Conservation (phyloP, 2,113 vertebrate species). For the Myrmecobius fasciatus region DNA sequence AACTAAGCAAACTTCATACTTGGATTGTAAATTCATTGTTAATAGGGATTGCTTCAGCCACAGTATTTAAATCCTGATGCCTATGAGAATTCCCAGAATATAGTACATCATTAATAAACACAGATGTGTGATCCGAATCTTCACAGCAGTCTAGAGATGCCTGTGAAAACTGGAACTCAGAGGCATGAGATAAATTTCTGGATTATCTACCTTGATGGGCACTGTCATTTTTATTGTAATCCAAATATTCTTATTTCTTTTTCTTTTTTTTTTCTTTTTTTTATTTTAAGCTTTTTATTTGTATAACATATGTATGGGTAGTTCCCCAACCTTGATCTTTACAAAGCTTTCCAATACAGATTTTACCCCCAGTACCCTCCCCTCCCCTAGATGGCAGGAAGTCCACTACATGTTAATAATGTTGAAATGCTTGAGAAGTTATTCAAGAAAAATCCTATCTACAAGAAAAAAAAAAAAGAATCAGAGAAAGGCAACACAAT, state of each 20-base stretch:
- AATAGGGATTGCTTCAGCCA: background rate
- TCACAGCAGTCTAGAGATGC: background rate
- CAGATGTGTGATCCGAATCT: background rate
- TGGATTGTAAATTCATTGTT: background rate
- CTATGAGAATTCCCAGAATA: background rate
- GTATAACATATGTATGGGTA: too few species aligned
- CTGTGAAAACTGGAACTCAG: background rate
- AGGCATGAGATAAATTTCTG: background rate
- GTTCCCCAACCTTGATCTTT: too few species aligned
- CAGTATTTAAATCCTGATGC: background rate
- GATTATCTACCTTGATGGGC: background rate
- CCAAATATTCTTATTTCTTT: background rate
- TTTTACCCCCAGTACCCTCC: too few species aligned
- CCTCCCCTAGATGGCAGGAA: too few species aligned
- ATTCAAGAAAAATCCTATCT: too few species aligned
- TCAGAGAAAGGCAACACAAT: too few species aligned
- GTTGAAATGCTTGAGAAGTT: too few species aligned
- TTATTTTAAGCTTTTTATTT: too few species aligned
- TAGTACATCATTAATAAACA: background rate
- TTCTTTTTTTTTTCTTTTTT: too few species aligned
- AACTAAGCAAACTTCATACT: background rate
- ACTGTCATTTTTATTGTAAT: background rate
- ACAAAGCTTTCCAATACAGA: too few species aligned
- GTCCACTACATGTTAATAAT: too few species aligned
- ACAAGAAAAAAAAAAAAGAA: too few species aligned